A percentile compares a stretch with the other conserved stretches of the same genome.
Evolutionary conservation across 64 coral and sea anemone species (phyloP).

Genomic region (Stichodactyla mertensii): DNA sequence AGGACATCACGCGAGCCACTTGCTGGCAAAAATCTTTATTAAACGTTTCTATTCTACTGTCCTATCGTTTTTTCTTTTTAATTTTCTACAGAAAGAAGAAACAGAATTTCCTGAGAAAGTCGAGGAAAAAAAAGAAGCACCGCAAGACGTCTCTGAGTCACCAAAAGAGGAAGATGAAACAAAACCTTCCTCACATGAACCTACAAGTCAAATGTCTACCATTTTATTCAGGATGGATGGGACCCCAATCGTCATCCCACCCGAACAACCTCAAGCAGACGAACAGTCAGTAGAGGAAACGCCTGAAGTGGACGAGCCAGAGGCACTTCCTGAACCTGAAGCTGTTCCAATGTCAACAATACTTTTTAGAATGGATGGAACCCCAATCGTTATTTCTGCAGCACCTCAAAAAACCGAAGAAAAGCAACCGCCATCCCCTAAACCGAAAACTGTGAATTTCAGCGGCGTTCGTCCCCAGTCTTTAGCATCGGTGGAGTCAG

Average conservation of each 20-base stretch:
- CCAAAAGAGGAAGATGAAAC: background rate
- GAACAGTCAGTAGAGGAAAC: background rate
- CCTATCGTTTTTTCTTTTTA: background rate
- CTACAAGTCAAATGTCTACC: background rate
- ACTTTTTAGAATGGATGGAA: constrained; percentile 13
- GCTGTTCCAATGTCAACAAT: constrained; percentile 2
- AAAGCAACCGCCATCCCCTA: background rate
- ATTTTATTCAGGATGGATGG: constrained; percentile 21
- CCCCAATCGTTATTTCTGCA: background rate
- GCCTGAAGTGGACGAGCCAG: background rate
- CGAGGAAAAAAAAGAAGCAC: background rate
- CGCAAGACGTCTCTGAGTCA: background rate
- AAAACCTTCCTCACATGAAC: background rate
- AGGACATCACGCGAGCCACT: too few species aligned
- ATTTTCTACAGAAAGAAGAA: background rate
- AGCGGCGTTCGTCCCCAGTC: constrained; percentile 9
- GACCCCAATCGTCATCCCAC: background rate
- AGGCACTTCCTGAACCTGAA: background rate
- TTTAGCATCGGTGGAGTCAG: background rate
- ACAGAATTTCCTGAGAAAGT: background rate
- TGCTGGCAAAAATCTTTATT: too few species aligned
- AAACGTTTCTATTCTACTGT: background rate
- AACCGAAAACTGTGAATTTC: background rate
- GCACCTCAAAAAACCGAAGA: background rate
- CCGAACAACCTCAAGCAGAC: background rate